Conservation (phyloP, 2,113 vertebrate genomes). For the Vulpes ferrilata region DNA sequence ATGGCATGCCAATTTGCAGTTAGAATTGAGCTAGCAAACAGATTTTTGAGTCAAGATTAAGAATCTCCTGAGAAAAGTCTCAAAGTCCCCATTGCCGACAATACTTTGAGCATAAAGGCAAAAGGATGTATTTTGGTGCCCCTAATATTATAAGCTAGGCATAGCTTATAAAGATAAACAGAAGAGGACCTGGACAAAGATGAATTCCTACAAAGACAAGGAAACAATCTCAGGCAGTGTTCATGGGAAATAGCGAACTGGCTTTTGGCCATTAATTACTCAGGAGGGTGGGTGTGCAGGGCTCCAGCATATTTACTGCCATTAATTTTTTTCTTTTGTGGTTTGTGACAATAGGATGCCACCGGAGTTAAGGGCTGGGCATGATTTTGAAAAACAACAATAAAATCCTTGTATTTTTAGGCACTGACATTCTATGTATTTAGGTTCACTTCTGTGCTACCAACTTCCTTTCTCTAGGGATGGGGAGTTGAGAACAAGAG, state of each 20-base stretch:
- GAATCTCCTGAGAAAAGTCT: background rate
- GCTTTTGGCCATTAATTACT: background rate
- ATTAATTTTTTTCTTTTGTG: background rate
- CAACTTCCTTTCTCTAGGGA: background rate
- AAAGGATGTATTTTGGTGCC: background rate
- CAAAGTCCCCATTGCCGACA: background rate
- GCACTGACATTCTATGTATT: background rate
- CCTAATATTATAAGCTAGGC: background rate
- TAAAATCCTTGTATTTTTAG: background rate
- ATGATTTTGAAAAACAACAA: background rate
- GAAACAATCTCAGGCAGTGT: background rate
- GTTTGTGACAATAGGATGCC: background rate
- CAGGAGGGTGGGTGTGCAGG: background rate
- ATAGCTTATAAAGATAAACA: background rate
- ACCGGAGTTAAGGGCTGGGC: background rate
- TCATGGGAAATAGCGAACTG: fast-evolving
- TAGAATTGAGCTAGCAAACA: background rate
- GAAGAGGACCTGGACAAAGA: background rate
- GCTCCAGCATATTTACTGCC: background rate
- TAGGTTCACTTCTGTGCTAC: background rate
- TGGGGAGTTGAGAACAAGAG: background rate
- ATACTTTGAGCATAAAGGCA: background rate
- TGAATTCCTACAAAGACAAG: background rate
- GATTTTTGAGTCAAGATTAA: background rate
- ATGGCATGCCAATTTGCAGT: background rate